Evolutionary conservation across 2,113 vertebrate species (phyloP).

Genomic region (Stomatorhinus ivindoensis): DNA sequence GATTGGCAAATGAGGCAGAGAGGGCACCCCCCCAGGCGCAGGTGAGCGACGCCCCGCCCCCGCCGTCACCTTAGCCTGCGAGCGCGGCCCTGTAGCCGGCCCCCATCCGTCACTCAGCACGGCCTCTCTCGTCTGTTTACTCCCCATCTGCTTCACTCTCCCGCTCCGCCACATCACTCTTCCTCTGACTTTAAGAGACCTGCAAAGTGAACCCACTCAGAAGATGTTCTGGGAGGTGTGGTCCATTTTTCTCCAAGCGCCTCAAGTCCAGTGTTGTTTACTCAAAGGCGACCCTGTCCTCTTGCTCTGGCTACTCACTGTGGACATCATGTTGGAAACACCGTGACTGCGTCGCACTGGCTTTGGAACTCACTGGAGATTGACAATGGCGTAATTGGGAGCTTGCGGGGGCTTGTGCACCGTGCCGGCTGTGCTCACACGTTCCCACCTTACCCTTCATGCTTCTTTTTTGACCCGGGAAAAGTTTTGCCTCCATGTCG

Average conservation of each 20-base stretch:
- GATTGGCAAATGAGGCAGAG: slow-evolving; percentile 16
- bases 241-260: too few species aligned
- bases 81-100: slow-evolving; percentile 49
- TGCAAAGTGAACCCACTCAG: neutral
- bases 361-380: neutral
- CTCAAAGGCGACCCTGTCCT: neutral
- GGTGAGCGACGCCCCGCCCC: slow-evolving; percentile 23
- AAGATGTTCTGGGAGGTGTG: neutral
- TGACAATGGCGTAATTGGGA: neutral
- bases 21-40: slow-evolving; percentile 25
- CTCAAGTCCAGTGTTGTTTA: neutral
- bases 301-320: neutral
- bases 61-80: slow-evolving; percentile 57
- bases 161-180: slow-evolving; percentile 35
- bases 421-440: neutral
- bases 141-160: slow-evolving; percentile 66
- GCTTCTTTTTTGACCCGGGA: slow-evolving; percentile 51
- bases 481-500: slow-evolving; percentile 59
- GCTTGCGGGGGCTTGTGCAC: neutral
- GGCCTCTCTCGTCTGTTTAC: slow-evolving; percentile 62
- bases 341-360: neutral
- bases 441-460: slow-evolving; percentile 29
- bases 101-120: slow-evolving; percentile 64
- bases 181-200: slow-evolving; percentile 13
- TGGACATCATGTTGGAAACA: neutral